phyloP scores from a whole-genome alignment of 2,797 vertebrate genomes.

The Anguilla pacifica region DNA sequence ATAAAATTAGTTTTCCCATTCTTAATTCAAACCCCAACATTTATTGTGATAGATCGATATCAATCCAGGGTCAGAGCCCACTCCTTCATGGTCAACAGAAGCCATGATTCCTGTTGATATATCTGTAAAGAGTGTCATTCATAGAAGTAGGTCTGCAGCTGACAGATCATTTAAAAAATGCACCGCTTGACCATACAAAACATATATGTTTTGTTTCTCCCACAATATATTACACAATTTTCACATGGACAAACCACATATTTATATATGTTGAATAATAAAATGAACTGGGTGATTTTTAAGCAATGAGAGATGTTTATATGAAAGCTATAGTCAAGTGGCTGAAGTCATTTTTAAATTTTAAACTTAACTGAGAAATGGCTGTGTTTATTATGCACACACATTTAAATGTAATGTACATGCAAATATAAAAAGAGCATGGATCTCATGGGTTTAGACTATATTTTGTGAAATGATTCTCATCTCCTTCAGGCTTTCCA shows the following conservation, averaged over 20 bases:
- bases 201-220: neutral
- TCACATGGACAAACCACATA: neutral
- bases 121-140: neutral
- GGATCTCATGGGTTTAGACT: neutral
- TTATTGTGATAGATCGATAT: neutral
- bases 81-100: neutral
- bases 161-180: neutral
- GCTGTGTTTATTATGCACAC: neutral
- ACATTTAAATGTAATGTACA: neutral
- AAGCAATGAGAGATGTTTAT: no score
- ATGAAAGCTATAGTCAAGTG: no score
- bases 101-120: neutral
- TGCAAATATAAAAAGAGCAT: neutral
- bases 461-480: neutral
- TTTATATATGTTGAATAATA: neutral
- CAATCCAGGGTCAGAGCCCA: neutral
- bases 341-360: no score
- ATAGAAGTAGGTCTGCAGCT: neutral
- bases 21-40: neutral
- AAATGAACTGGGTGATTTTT: neutral
- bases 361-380: neutral
- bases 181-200: neutral
- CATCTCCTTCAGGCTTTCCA: slow-evolving; percentile 72
- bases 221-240: neutral
- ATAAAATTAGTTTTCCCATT: neutral